Conservation (phyloP, 2,888 invertebrate genomes). For the Spodoptera littoralis region DNA sequence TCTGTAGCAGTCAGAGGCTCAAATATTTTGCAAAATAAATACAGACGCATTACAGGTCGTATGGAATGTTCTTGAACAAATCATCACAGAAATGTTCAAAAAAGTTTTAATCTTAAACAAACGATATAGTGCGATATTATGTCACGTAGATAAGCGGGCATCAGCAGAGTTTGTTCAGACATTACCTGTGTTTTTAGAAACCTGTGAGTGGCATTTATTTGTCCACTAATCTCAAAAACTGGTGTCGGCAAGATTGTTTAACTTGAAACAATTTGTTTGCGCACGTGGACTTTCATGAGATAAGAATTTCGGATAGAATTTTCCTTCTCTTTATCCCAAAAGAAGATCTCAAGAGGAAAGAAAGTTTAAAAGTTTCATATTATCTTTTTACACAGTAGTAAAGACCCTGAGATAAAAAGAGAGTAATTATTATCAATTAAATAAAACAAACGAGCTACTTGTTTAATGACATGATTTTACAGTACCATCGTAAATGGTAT, state of each 20-base stretch:
- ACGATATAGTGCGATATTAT: conserved; percentile 39
- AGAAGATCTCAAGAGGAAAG: neutral
- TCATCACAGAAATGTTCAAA: conserved; percentile 11
- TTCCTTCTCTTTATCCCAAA: neutral
- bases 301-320: too few relatives aligned
- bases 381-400: too few relatives aligned
- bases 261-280: conserved; percentile 5
- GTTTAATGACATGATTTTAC: too few relatives aligned
- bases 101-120: conserved; percentile 38
- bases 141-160: conserved; percentile 40
- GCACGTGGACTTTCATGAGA: neutral
- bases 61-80: conserved; percentile 6
- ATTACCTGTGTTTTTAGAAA: conserved; percentile 23
- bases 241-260: conserved; percentile 17
- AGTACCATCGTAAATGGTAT: too few relatives aligned
- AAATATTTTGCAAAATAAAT: too few relatives aligned
- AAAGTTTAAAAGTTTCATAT: neutral
- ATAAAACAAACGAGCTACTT: too few relatives aligned
- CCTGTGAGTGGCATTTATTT: conserved; percentile 46
- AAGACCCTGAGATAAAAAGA: too few relatives aligned
- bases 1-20: too few relatives aligned
- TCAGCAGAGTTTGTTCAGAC: conserved; percentile 33
- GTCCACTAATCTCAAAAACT: conserved; percentile 10
- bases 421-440: too few relatives aligned
- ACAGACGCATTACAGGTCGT: neutral